Evolutionary conservation across 2,888 invertebrate genomes (phyloP).

Genomic region (Acronicta aceris): DNA sequence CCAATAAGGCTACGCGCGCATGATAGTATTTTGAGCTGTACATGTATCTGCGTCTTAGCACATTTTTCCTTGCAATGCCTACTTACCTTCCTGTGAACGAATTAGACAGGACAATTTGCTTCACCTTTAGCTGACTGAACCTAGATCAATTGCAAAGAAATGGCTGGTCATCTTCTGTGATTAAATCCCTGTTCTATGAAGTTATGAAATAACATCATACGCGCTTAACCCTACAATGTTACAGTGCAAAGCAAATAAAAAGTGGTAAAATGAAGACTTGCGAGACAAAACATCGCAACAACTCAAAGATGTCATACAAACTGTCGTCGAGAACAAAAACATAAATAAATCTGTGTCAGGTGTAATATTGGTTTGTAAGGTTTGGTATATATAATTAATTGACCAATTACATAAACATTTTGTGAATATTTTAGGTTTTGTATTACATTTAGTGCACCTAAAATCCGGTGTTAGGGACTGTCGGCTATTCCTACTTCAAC

Average conservation of each 20-base stretch:
- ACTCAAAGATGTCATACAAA: conserved; percentile 39
- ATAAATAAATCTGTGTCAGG: conserved; percentile 21
- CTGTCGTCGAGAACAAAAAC: conserved; percentile 7
- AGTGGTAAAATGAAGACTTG: conserved; percentile 12
- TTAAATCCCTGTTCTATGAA: neutral
- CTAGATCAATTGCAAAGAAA: neutral
- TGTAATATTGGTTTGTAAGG: neutral
- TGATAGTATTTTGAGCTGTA: conserved; percentile 27
- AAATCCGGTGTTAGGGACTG: too few species aligned
- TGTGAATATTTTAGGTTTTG: too few species aligned
- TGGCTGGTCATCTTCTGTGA: neutral
- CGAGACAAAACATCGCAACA: conserved; percentile 53
- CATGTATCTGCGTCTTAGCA: too few species aligned
- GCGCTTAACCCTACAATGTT: conserved; percentile 33
- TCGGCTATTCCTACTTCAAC: too few species aligned
- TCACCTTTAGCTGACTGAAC: neutral
- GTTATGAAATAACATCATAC: conserved; percentile 22
- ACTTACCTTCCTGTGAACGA: conserved; percentile 25
- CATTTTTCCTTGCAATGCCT: conserved; percentile 7
- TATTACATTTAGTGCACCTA: too few species aligned
- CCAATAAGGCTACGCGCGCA: conserved; percentile 37
- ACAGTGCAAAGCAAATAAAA: conserved; percentile 21
- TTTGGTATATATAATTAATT: neutral
- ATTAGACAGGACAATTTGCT: neutral
- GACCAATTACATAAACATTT: neutral